Evolutionary conservation across 2,888 invertebrate genomes (phyloP).

Genomic region (Hartigia nigra): DNA sequence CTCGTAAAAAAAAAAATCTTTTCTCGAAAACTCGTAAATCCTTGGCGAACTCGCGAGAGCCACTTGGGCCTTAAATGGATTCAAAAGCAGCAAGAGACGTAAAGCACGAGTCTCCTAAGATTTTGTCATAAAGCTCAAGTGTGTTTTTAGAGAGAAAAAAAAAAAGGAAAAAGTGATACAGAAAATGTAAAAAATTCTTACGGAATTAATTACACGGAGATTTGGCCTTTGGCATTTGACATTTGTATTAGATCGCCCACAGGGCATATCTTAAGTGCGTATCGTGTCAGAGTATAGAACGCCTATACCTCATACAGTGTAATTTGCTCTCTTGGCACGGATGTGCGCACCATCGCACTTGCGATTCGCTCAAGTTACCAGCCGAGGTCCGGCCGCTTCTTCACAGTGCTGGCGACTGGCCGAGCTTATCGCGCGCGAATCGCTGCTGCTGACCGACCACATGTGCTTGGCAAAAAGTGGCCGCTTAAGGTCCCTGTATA

Average conservation of each 20-base stretch:
- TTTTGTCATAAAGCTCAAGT: neutral
- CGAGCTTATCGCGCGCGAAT: constrained; percentile 58
- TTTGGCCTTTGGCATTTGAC: neutral
- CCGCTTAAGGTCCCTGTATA: constrained; percentile 33
- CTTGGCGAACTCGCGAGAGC: constrained; percentile 16
- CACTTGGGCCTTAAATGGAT: constrained; percentile 22
- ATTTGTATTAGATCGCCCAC: neutral
- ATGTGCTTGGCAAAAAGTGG: constrained; percentile 55
- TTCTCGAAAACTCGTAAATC: constrained; percentile 54
- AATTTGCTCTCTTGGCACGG: constrained; percentile 37
- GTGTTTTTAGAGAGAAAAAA: neutral
- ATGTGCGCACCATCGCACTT: constrained; percentile 62
- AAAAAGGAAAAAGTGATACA: neutral
- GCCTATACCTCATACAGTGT: neutral
- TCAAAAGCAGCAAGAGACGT: neutral
- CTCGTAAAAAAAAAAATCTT: constrained; percentile 42
- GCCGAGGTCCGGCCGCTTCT: constrained; percentile 38
- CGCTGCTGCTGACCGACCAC: constrained; percentile 52
- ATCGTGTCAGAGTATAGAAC: neutral
- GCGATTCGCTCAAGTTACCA: constrained; percentile 60
- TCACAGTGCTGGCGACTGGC: constrained; percentile 34
- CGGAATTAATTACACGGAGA: neutral
- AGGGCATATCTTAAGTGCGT: neutral
- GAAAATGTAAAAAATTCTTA: neutral
- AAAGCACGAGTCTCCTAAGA: neutral